These are phyloP conservation scores for Lissonota sp. DNA, from an alignment of 2,888 invertebrate genomes.

Conservation along the genomic window DNA sequence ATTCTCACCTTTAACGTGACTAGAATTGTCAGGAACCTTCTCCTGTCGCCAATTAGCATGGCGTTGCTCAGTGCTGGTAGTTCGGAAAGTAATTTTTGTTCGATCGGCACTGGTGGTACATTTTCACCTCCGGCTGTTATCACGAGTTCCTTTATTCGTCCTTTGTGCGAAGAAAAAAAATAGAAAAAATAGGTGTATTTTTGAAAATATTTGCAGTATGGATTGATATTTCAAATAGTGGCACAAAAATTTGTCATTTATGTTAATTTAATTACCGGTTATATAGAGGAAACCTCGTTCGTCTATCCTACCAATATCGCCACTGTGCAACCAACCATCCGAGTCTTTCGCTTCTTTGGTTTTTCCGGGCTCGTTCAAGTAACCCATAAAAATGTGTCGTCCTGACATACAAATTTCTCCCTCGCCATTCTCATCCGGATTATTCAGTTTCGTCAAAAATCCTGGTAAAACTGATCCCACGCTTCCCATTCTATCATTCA, in stretches of 20 bases:
- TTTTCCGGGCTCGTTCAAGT: conserved; percentile 90
- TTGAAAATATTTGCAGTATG: not conserved
- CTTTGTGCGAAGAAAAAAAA: conserved; percentile 69
- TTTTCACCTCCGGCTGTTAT: conserved; percentile 98
- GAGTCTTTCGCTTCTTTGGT: conserved; percentile 91
- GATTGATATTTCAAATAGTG: not conserved
- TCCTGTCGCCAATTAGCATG: conserved; percentile 93
- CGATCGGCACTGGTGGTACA: conserved; percentile 94
- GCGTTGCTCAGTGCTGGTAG: conserved; percentile 92
- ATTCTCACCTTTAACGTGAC: conserved; percentile 91
- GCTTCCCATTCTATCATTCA: conserved; percentile 86
- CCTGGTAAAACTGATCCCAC: conserved; percentile 90
- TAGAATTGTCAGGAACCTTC: conserved; percentile 93
- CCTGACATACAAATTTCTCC: conserved; percentile 94
- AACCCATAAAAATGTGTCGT: conserved; percentile 96
- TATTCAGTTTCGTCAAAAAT: conserved; percentile 89
- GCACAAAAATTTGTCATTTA: not conserved
- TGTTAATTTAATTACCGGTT: conserved; percentile 86
- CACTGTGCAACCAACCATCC: conserved; percentile 95
- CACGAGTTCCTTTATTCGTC: conserved; percentile 88
- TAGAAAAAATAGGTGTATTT: not conserved
- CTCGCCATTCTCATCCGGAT: conserved; percentile 88
- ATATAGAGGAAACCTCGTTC: conserved; percentile 90
- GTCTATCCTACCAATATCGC: conserved; percentile 93
- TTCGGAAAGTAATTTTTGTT: conserved; percentile 91